Conservation (phyloP, 2,888 invertebrate genomes). For the Melikaiella ostensackeni region DNA sequence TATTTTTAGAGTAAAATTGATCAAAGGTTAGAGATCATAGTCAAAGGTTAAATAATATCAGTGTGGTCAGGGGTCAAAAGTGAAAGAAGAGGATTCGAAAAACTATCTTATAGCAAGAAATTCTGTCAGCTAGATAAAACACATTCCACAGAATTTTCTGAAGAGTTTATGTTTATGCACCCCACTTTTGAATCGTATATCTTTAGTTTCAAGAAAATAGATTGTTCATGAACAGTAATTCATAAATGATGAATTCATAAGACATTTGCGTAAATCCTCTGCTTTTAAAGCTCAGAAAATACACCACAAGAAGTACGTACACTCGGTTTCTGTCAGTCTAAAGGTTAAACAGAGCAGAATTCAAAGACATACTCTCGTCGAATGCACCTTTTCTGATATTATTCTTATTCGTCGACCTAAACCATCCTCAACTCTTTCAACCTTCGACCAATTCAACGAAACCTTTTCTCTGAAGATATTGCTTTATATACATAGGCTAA, state of each 20-base stretch:
- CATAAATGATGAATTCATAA: not conserved
- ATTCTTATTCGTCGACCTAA: conserved; percentile 58
- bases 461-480: not conserved
- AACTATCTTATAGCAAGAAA: too few relatives aligned
- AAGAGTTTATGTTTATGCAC: not conserved
- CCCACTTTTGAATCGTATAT: not conserved
- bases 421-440: not conserved
- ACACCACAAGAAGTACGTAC: not conserved
- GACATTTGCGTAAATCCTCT: not conserved
- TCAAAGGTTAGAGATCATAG: too few relatives aligned
- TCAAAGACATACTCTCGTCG: not conserved
- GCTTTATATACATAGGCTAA: not conserved
- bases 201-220: not conserved
- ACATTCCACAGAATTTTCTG: not conserved
- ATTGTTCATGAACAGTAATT: not conserved
- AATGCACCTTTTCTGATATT: conserved; percentile 25
- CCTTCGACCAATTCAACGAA: not conserved
- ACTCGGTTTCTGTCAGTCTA: not conserved
- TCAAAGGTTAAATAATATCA: too few relatives aligned
- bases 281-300: not conserved
- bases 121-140: not conserved
- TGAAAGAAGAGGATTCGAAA: too few relatives aligned
- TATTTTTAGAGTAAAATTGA: too few relatives aligned
- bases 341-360: conserved; percentile 8
- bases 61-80: too few relatives aligned